phyloP scores from a whole-genome alignment of 2,113 vertebrate species.

The Craseonycteris thonglongyai region DNA sequence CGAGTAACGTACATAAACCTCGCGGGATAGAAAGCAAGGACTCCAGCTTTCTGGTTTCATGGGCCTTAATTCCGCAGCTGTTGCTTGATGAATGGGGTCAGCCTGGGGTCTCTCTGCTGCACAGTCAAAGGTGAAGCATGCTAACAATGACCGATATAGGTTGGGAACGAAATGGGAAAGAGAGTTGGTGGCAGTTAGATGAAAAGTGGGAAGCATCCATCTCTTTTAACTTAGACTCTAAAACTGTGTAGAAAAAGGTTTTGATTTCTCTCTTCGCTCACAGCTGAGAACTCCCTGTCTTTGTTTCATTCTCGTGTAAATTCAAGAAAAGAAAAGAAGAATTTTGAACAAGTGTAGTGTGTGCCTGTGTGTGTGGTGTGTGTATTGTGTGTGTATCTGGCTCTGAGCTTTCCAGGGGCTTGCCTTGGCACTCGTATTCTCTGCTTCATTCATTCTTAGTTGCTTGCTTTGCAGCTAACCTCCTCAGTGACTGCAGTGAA shows the following conservation, averaged over 20 bases:
- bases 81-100: slow-evolving; percentile 58
- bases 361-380: background rate
- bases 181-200: background rate
- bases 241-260: background rate
- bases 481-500: slow-evolving; percentile 18
- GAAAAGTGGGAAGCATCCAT: background rate
- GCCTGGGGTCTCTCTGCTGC: slow-evolving; percentile 34
- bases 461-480: slow-evolving; percentile 14
- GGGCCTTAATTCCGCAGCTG: slow-evolving; percentile 55
- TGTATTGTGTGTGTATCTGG: too few relatives aligned
- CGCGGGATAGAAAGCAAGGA: slow-evolving; percentile 28
- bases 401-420: background rate
- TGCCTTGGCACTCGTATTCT: background rate
- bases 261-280: slow-evolving; percentile 47
- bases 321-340: background rate
- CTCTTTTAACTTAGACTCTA: slow-evolving; percentile 12
- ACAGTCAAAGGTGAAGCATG: slow-evolving; percentile 31
- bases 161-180: background rate
- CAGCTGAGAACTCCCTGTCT: background rate
- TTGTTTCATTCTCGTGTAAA: background rate
- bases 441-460: background rate
- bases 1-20: slow-evolving; percentile 14
- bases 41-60: slow-evolving; percentile 2
- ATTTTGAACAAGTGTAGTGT: background rate
- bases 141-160: slow-evolving; percentile 62